phyloP scores from a whole-genome alignment of 2,113 vertebrate species.

The Dicerorhinus sumatrensis region DNA sequence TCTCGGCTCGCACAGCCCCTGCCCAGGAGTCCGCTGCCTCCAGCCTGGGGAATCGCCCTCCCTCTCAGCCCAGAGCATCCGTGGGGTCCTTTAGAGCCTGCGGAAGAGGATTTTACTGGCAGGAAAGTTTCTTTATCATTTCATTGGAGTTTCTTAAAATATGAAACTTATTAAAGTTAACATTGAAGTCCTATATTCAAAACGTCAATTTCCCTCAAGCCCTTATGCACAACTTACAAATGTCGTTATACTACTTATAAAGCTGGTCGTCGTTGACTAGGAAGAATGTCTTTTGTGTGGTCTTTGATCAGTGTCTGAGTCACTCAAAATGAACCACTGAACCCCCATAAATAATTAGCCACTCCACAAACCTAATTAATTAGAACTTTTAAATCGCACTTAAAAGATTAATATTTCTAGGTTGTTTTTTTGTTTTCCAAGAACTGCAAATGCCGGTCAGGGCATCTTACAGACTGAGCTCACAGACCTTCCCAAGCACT shows the following conservation, averaged over 20 bases:
- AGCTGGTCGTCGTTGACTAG: accelerated
- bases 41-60: accelerated
- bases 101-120: accelerated
- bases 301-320: not conserved
- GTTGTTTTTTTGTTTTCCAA: too few relatives aligned
- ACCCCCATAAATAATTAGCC: not conserved
- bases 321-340: not conserved
- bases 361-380: not conserved
- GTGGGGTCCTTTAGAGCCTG: accelerated
- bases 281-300: accelerated
- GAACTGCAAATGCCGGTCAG: not conserved
- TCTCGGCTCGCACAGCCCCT: accelerated
- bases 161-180: not conserved
- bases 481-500: not conserved
- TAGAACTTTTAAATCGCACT: not conserved
- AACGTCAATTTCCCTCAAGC: not conserved
- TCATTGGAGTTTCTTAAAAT: not conserved
- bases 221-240: not conserved
- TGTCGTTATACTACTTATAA: not conserved
- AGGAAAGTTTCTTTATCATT: not conserved
- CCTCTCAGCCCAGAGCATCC: accelerated
- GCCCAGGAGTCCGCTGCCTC: not conserved
- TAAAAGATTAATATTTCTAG: not conserved
- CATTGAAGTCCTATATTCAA: not conserved
- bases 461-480: accelerated